These are phyloP conservation scores for Geopemphigus sp. DNA, from an alignment of 1,140 invertebrate genomes.

Conservation along the genomic window DNA sequence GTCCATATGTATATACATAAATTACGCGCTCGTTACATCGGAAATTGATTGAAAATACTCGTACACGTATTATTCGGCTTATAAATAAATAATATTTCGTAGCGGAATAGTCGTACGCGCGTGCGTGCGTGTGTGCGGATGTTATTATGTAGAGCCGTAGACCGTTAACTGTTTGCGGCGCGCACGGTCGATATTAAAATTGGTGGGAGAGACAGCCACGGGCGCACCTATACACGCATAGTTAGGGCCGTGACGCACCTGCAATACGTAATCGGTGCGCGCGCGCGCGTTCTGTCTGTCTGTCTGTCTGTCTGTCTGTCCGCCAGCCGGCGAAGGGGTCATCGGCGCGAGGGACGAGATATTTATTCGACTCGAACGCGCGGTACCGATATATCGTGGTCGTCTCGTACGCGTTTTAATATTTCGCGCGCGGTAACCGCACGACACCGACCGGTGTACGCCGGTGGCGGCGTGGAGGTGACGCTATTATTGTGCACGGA, in stretches of 20 bases:
- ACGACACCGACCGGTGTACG: no score
- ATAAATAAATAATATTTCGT: not conserved
- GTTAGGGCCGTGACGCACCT: slow-evolving; percentile 35
- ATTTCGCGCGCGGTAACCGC: no score
- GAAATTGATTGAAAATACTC: slow-evolving; percentile 3
- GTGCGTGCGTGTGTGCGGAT: not conserved
- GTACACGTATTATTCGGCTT: not conserved
- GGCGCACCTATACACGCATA: slow-evolving; percentile 44
- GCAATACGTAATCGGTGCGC: not conserved
- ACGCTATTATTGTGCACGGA: no score
- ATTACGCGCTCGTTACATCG: not conserved
- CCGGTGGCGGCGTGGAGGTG: no score
- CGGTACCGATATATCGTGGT: no score
- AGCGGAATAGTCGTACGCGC: no score
- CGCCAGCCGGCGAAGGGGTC: not conserved
- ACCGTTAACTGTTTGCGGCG: slow-evolving; percentile 40
- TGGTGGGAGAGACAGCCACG: not conserved
- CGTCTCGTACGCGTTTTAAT: no score
- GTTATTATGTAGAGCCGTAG: slow-evolving; percentile 44
- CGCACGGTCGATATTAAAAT: no score
- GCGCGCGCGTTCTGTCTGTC: slow-evolving; percentile 1
- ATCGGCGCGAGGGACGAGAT: no score
- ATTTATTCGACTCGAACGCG: no score
- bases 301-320: no score
- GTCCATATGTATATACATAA: not conserved